A percentile compares a stretch with the other conserved stretches of the same genome.
Evolutionary conservation across 53 echinoderm and acorn worm genomes (phyloP).

Genomic region (Paracentrotus lividus): DNA sequence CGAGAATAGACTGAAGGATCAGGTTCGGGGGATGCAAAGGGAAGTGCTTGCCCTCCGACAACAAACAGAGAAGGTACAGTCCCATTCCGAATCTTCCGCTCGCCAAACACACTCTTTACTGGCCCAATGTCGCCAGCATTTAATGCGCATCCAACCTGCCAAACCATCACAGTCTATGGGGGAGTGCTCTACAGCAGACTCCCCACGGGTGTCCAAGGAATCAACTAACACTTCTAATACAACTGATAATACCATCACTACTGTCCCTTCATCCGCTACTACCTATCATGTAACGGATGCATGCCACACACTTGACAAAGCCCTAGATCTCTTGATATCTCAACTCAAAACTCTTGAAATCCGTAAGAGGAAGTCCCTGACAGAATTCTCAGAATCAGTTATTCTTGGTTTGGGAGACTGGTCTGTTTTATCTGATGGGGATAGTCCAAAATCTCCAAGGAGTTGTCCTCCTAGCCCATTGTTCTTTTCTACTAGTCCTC

Average conservation of each 20-base stretch:
- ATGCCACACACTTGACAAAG: constrained; percentile 71
- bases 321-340: constrained; percentile 62
- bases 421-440: constrained; percentile 22
- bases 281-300: constrained; percentile 68
- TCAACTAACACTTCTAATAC: constrained; percentile 72
- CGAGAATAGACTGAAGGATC: constrained; percentile 88
- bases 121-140: constrained; percentile 68
- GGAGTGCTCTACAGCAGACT: constrained; percentile 49
- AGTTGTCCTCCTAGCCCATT: constrained; percentile 63
- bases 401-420: constrained; percentile 53
- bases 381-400: constrained; percentile 63
- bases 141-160: constrained; percentile 60
- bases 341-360: constrained; percentile 59
- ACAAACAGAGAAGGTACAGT: constrained; percentile 92
- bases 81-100: constrained; percentile 67
- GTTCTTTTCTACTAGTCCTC: constrained; percentile 66
- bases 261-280: constrained; percentile 63
- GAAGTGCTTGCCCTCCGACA: constrained; percentile 81
- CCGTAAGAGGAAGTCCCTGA: constrained; percentile 66
- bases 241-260: constrained; percentile 66
- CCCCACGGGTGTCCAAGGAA: constrained; percentile 61
- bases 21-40: constrained; percentile 80
- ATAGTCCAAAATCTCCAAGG: constrained; percentile 29
- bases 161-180: constrained; percentile 1
- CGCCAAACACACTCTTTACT: constrained; percentile 63